These are phyloP conservation scores for Eucera pruinosa DNA, from an alignment of 2,888 invertebrate genomes.

Conservation along the genomic window DNA sequence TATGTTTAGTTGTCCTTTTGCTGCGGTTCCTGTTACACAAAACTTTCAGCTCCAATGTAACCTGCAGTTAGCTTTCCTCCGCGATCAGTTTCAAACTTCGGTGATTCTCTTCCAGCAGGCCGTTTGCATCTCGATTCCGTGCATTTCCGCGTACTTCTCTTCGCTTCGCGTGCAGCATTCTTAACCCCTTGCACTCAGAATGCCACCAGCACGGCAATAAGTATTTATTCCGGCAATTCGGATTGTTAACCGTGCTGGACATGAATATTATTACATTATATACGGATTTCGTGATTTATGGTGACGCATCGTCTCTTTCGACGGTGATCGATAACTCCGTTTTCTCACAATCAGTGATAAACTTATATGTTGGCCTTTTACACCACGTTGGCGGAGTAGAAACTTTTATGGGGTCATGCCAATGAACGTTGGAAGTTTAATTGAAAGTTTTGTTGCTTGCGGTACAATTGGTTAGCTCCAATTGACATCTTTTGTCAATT, in stretches of 20 bases:
- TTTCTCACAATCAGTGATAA: slow-evolving; percentile 13
- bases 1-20: slow-evolving; percentile 39
- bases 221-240: no score
- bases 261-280: no score
- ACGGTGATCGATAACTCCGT: slow-evolving; percentile 23
- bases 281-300: slow-evolving; percentile 24
- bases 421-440: slow-evolving; percentile 33
- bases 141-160: slow-evolving; percentile 13
- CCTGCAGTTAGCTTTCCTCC: slow-evolving; percentile 26
- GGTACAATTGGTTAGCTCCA: not conserved
- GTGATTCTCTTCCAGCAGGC: slow-evolving; percentile 32
- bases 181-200: no score
- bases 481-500: no score
- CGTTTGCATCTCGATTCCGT: slow-evolving; percentile 53
- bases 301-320: slow-evolving; percentile 13
- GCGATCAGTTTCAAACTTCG: slow-evolving; percentile 44
- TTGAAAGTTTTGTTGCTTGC: slow-evolving; percentile 9
- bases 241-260: no score
- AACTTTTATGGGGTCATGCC: slow-evolving; percentile 13
- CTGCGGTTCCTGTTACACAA: slow-evolving; percentile 27
- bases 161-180: slow-evolving; percentile 26
- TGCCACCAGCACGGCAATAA: no score
- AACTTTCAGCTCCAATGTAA: slow-evolving; percentile 18
- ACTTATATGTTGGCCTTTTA: slow-evolving; percentile 28
- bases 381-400: slow-evolving; percentile 10